Percentiles rank a stretch among this genome's conserved stretches.
Evolutionary conservation across 2,888 invertebrate genomes (phyloP).

Genomic region (Synergus umbraculus): DNA sequence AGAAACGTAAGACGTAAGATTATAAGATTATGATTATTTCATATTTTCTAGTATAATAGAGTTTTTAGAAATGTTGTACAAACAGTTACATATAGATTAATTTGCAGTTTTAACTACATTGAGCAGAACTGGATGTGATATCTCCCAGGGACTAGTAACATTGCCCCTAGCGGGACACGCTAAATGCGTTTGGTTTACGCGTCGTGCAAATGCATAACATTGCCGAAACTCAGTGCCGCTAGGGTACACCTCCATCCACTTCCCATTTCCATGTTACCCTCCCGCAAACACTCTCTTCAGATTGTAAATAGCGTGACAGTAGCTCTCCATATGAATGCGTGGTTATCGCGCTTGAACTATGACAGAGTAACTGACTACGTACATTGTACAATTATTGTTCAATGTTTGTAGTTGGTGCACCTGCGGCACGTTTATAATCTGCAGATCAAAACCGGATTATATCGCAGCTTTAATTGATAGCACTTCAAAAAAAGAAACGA

Average conservation of each 20-base stretch:
- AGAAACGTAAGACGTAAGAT: no score
- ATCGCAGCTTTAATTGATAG: conserved; percentile 16
- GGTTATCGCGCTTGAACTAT: conserved; percentile 51
- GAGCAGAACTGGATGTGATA: conserved; percentile 1
- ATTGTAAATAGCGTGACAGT: conserved; percentile 53
- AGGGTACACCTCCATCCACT: conserved; percentile 39
- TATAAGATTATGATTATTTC: no score
- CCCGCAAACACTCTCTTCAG: conserved; percentile 46
- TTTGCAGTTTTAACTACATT: not conserved
- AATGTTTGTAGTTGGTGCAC: conserved; percentile 20
- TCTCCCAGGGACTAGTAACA: conserved; percentile 25
- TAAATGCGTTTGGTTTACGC: conserved; percentile 59
- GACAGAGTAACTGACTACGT: conserved; percentile 6
- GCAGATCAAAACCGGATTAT: not conserved
- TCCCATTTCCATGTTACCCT: conserved; percentile 45
- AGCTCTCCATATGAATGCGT: conserved; percentile 54
- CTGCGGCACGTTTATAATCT: conserved; percentile 13
- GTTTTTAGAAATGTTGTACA: not conserved
- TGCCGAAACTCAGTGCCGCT: conserved; percentile 53
- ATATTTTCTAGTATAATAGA: no score
- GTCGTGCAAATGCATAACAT: conserved; percentile 57
- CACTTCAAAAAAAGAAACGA: not conserved
- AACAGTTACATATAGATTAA: not conserved
- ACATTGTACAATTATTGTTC: not conserved
- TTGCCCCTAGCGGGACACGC: conserved; percentile 48